Base-by-base conservation (phyloP, 2,113 vertebrate genomes). In the Suncus etruscus region DNA sequence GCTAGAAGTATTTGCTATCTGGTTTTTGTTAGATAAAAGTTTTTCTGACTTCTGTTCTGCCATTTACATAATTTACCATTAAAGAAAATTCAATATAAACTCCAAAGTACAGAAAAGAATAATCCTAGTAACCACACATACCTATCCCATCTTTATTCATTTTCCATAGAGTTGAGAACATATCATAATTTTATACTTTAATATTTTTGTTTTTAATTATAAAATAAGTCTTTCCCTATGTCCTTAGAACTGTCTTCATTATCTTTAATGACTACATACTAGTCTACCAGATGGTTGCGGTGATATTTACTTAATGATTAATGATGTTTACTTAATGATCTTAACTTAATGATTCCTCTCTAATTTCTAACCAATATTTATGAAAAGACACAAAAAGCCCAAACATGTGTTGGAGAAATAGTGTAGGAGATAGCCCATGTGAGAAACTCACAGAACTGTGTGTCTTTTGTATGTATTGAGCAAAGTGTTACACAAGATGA, bases 331-430 rank as follows among this genome's bases (percentile, higher is more conserved):
- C 54, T 54, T 54, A 54, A 54, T 54, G 54, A 54, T 54, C 54
- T 54, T 54, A 54, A 54, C 54, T 54, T 54, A 54, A 54, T 54
- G 54, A 54, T 54, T 54, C 54, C 54, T 11, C 77, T 92, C n/a
- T 54, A 45, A 86, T 92, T 81, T 54, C 50, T 54, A 72, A 51
- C 39, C 3, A 27, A 54, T 39, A 51, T 50, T 31, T 24, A 27
- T 51, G 75, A 87, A 63, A 16, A 27, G 1, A 8, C 6, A 32
- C 0, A 4, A 8, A 48, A 18, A 83, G 11, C n/a, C 31, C 14
- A 11, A 1, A 11, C 4, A 80, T 29, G 39, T 0, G 10, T 3
- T 45, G 48, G 10, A 51, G 54, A 79, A 66, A 31, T 0, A 1
- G 18, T 29, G 3, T 2, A 51, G 32, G 39, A 31, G 8, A 32